Evolutionary conservation across 2,888 invertebrate species (phyloP).

Genomic region (Pristionchus arcanus): DNA sequence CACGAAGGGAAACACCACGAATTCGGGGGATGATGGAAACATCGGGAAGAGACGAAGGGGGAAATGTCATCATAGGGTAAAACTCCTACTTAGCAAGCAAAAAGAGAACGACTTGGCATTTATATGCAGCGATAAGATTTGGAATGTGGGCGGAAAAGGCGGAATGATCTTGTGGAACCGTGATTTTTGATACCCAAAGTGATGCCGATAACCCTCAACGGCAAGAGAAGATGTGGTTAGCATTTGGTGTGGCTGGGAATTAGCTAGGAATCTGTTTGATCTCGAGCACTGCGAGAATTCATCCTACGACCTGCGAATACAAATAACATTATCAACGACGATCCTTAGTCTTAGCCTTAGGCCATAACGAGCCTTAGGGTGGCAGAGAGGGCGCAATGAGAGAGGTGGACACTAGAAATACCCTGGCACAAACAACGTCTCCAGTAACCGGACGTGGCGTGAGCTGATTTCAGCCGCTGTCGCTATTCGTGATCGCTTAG

Average conservation of each 20-base stretch:
- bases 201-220: neutral
- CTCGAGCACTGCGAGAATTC: conserved; percentile 13
- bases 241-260: neutral
- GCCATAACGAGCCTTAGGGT: neutral
- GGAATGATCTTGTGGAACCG: conserved; percentile 25
- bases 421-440: conserved; percentile 25
- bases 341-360: no score
- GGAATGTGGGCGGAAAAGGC: conserved; percentile 19
- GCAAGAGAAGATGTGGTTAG: neutral
- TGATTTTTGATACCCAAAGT: conserved; percentile 12
- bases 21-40: conserved; percentile 28
- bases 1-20: neutral
- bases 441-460: conserved; percentile 14
- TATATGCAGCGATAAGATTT: neutral
- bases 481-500: neutral
- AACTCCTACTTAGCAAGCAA: neutral
- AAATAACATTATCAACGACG: conserved; percentile 22
- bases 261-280: neutral
- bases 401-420: neutral
- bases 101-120: conserved; percentile 2
- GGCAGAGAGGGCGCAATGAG: neutral
- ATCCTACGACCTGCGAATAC: neutral
- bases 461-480: neutral
- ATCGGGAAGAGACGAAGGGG: neutral
- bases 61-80: conserved; percentile 39